Conservation (phyloP, 2,113 vertebrate species). For the Gambusia holbrooki region DNA sequence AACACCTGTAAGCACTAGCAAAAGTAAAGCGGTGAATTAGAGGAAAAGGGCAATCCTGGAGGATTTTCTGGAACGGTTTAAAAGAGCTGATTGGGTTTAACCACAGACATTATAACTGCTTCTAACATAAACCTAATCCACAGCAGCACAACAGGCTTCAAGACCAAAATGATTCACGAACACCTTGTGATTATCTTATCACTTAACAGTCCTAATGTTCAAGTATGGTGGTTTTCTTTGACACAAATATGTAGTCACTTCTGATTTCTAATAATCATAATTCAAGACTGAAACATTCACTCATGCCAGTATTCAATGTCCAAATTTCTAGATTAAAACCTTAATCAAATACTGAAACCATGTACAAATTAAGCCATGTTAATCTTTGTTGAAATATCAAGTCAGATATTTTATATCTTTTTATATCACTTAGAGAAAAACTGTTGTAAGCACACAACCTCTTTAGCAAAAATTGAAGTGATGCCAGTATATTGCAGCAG, state of each 20-base stretch:
- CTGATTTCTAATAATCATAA: neutral
- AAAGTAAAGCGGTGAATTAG: too few species aligned
- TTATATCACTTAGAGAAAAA: neutral
- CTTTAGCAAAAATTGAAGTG: neutral
- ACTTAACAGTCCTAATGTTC: too few species aligned
- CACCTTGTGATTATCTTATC: too few species aligned
- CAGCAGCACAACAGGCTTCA: too few species aligned
- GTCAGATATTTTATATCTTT: neutral
- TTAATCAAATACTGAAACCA: neutral
- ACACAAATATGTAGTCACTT: neutral
- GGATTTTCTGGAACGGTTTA: too few species aligned
- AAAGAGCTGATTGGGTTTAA: too few species aligned
- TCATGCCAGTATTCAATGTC: neutral
- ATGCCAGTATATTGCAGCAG: conserved; percentile 8
- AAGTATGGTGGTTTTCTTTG: neutral
- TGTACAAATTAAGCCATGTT: neutral
- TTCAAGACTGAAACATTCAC: neutral
- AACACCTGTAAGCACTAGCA: too few species aligned
- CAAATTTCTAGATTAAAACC: neutral
- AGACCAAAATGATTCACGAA: too few species aligned
- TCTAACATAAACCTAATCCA: too few species aligned
- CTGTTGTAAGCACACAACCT: neutral
- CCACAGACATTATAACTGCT: too few species aligned
- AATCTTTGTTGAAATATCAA: neutral
- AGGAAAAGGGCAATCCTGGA: too few species aligned